Conservation (phyloP, 2,888 invertebrate genomes). For the Ectobius pallidus region DNA sequence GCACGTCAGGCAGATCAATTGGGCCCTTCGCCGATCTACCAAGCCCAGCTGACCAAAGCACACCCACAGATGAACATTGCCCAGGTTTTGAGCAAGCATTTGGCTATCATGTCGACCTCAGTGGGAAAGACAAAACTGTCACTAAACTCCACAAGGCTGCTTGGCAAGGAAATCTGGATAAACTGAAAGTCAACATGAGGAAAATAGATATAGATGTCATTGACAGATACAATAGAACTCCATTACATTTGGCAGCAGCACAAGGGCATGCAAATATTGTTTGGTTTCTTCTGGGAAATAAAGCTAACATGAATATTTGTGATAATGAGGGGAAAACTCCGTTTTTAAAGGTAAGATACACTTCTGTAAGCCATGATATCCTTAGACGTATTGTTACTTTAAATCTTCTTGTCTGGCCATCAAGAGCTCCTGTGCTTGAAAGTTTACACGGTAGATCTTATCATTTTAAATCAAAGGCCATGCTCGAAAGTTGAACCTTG, state of each 20-base stretch:
- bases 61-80: slow-evolving; percentile 31
- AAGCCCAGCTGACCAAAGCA: slow-evolving; percentile 27
- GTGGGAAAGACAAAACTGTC: slow-evolving; percentile 49
- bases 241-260: slow-evolving; percentile 50
- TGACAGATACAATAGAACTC: slow-evolving; percentile 48
- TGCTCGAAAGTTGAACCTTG: too few relatives aligned
- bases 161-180: slow-evolving; percentile 50
- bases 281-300: slow-evolving; percentile 50
- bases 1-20: slow-evolving; percentile 9
- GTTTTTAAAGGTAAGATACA: slow-evolving; percentile 49
- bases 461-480: too few relatives aligned
- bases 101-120: slow-evolving; percentile 48
- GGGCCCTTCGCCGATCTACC: slow-evolving; percentile 34
- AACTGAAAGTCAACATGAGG: slow-evolving; percentile 48
- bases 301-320: slow-evolving; percentile 48
- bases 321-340: slow-evolving; percentile 51
- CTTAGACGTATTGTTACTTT: too few relatives aligned
- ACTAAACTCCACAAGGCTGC: slow-evolving; percentile 50
- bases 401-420: too few relatives aligned
- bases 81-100: slow-evolving; percentile 35
- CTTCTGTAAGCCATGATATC: too few relatives aligned
- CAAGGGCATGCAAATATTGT: slow-evolving; percentile 50
- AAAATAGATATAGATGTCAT: slow-evolving; percentile 48
- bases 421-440: too few relatives aligned
- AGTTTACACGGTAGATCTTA: too few relatives aligned